Evolutionary conservation across 2,888 invertebrate species (phyloP), one percentile per base, ranked within the genome.

Genomic region (Ormia ochracea): DNA sequence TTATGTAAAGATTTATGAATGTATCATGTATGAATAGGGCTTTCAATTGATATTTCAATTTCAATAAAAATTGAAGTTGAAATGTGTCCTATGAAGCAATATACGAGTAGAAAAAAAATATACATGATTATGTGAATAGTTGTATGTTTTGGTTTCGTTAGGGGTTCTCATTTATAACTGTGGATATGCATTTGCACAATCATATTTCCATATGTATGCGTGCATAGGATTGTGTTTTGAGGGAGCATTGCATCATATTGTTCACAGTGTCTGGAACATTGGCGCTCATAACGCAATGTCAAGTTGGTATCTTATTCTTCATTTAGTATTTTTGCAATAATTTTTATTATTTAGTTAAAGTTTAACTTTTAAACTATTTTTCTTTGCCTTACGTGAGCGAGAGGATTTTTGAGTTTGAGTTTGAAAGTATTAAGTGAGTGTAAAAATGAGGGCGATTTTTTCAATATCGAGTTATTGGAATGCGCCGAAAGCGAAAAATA

Each of bases 231-330:
- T 5, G 50, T 58, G 38, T 12, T 21, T 70, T 70, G 36, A 52
- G 58, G 31, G 63, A 73, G 52, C 63, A 69, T 59, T 81, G 61
- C 33, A 38, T 76, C 26, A 52, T 48, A 77, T 73, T 77, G 63
- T 73, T 74, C 45, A 17, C 21, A 59, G 43, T 65, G 77, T 72
- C 69, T 78, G 79, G 82, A 78, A 83, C 82, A 83, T 82, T 86
- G 86, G 85, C 86, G 87, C 85, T 87, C 86, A 85, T 85, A 87
- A 83, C 84, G 86, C 87, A 87, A 87, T 87, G 87, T 87, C 87
- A 87, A 87, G 87, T 87, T 87, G 86, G 86, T 85, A 85, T 87
- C 85, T 74, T 86, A 10, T 72, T 61, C 9, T 31, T 43, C 26
- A 6, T 48, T 69, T 43, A 21, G n/a, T 23, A n/a, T 38, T 41